Conservation (phyloP, 2,113 vertebrate species). For the Corythornis cristatus region DNA sequence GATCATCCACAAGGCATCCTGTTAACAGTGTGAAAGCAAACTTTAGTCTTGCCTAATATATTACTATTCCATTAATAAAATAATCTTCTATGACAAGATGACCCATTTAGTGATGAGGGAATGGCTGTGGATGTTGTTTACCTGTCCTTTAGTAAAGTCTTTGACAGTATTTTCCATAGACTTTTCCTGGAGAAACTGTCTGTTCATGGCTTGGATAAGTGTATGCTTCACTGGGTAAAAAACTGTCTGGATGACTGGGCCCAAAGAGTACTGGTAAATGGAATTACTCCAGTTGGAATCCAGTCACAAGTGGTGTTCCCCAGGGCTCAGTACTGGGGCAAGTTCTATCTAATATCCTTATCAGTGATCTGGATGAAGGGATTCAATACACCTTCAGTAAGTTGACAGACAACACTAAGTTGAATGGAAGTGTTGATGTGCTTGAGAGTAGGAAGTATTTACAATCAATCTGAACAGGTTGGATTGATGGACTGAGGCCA, state of each 20-base stretch:
- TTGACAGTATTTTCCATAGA: not conserved
- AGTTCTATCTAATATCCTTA: not conserved
- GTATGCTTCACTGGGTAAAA: not conserved
- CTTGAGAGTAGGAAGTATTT: not conserved
- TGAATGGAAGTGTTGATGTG: not conserved
- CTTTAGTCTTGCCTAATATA: conserved; percentile 28
- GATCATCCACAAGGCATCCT: not conserved
- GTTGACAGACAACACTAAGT: too few species aligned
- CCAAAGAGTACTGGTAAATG: not conserved
- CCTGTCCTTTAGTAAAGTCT: not conserved
- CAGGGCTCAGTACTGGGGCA: not conserved
- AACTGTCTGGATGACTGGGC: not conserved
- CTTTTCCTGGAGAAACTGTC: not conserved
- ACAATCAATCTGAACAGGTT: not conserved
- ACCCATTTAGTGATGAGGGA: not conserved
- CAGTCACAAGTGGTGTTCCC: rapidly evolving
- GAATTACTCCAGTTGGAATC: not conserved
- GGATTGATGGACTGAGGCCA: rapidly evolving
- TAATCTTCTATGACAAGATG: not conserved
- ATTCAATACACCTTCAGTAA: rapidly evolving
- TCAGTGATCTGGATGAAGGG: not conserved
- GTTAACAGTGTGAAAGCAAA: conserved; percentile 9
- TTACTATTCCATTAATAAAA: not conserved
- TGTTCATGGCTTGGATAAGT: not conserved
- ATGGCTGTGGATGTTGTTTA: not conserved